A percentile compares a stretch with the other conserved stretches of the same genome.
Conservation (phyloP, 1,140 invertebrate species). For the Trichonephila clavipes region DNA sequence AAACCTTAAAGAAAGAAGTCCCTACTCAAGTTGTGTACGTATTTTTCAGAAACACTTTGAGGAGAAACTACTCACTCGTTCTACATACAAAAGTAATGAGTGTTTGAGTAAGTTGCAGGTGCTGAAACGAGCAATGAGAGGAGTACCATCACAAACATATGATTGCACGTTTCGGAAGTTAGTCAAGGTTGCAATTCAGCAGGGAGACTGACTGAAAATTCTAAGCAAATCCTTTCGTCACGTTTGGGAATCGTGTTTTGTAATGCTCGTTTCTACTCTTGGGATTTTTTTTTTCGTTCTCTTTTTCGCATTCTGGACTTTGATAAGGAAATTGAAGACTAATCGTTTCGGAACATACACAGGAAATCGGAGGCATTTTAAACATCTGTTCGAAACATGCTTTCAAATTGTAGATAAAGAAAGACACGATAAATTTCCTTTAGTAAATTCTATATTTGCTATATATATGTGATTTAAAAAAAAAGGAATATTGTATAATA, state of each 20-base stretch:
- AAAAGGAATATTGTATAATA: too few relatives aligned
- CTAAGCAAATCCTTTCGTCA: not conserved
- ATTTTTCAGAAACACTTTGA: not conserved
- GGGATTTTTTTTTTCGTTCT: not conserved
- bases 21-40: too few relatives aligned
- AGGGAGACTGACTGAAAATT: not conserved
- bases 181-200: not conserved
- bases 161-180: not conserved
- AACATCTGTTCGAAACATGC: constrained; percentile 6
- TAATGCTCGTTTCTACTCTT: not conserved
- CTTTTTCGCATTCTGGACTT: not conserved
- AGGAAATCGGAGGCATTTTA: not conserved
- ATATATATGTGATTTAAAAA: too few relatives aligned
- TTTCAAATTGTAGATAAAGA: not conserved
- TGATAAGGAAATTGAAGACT: not conserved
- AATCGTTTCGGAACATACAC: not conserved
- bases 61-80: too few relatives aligned
- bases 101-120: not conserved
- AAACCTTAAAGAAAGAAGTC: too few relatives aligned
- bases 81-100: not conserved
- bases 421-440: not conserved
- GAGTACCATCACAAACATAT: not conserved
- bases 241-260: not conserved
- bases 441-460: too few relatives aligned
- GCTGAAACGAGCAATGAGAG: not conserved